Base-by-base conservation (phyloP, 2,797 vertebrate genomes). In the Dallia pectoralis region DNA sequence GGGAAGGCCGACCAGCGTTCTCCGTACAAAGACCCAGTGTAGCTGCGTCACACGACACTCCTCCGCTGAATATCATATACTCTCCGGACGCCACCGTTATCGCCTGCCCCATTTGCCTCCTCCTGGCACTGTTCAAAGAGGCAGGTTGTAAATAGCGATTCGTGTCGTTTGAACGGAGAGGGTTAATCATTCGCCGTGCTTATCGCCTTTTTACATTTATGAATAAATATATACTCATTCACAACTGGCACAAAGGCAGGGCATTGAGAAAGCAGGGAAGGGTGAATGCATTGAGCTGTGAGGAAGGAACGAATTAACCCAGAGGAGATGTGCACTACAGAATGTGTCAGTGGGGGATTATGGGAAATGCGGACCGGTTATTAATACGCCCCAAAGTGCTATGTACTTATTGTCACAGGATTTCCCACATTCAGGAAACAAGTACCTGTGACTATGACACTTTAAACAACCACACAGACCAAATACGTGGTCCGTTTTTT, bases 91-190 rank as follows among this genome's bases (percentile, higher is more conserved):
- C n/a, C 11, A 27, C 53, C 2, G 53, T 14, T 59, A 59, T 59
- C 53, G 3, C 9, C 53, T 1, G 53, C 11, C 12, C 25, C 53
- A 59, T 59, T 59, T 25, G 53, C 19, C 18, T 59, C 53, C 19
- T 53, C 49, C 53, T 59, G 9, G 9, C 25, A 22, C 22, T 59
- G 22, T 59, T 59, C 8, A 25, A 25, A 25, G 53, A 59, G 53
- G 25, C 22, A 56, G 53, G 22, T 11, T 27, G 25, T 84, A 87
- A 83, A 87, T 87, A 88, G 81, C 86, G 83, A 74, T 76, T 70
- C 72, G 44, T 29, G 76, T 51, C 68, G 68, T 44, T 68, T 79
- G 78, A 64, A 83, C 80, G 68, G 78, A 77, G 70, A 67, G 80
- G 75, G 65, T 53, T 64, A 69, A 76, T 77, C 77, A 73, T 84